phyloP scores from a whole-genome alignment of 2,888 invertebrate species.

The Schizotus pectinicornis region DNA sequence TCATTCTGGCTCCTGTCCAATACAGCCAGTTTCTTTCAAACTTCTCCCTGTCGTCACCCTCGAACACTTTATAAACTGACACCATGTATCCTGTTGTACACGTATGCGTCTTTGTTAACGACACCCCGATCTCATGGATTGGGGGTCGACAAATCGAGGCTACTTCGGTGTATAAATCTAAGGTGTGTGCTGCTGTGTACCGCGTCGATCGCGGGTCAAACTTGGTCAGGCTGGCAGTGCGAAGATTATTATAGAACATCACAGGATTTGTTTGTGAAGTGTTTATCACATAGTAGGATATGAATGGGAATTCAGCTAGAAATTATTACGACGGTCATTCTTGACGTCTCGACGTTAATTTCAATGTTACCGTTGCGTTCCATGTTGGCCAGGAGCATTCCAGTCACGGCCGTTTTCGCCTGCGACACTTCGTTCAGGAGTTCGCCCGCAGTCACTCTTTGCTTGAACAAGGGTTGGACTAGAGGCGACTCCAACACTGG shows the following conservation, averaged over 20 bases:
- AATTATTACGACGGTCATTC: slow-evolving; percentile 5
- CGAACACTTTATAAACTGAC: slow-evolving; percentile 92
- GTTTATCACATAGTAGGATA: slow-evolving; percentile 89
- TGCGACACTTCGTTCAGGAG: slow-evolving; percentile 77
- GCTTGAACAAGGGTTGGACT: slow-evolving; percentile 78
- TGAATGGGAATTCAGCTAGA: slow-evolving; percentile 88
- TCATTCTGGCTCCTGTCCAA: slow-evolving; percentile 95
- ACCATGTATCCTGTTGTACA: slow-evolving; percentile 88
- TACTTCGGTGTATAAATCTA: slow-evolving; percentile 88
- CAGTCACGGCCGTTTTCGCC: slow-evolving; percentile 77
- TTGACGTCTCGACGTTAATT: background rate
- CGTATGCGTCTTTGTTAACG: slow-evolving; percentile 78
- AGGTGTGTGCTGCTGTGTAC: slow-evolving; percentile 86
- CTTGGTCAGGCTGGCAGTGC: slow-evolving; percentile 82
- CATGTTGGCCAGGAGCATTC: slow-evolving; percentile 89
- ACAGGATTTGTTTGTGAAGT: slow-evolving; percentile 85
- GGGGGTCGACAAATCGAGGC: slow-evolving; percentile 91
- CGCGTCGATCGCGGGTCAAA: slow-evolving; percentile 82
- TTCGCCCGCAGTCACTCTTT: slow-evolving; percentile 79
- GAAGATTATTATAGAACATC: slow-evolving; percentile 84
- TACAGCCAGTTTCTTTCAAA: slow-evolving; percentile 94
- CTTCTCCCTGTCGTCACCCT: slow-evolving; percentile 91
- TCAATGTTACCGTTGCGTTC: slow-evolving; percentile 72
- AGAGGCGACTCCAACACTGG: slow-evolving; percentile 85
- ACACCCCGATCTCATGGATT: slow-evolving; percentile 76